Evolutionary conservation across 2,888 invertebrate species (phyloP), one percentile per base, ranked within the genome.

Genomic region (Julus scanicus): DNA sequence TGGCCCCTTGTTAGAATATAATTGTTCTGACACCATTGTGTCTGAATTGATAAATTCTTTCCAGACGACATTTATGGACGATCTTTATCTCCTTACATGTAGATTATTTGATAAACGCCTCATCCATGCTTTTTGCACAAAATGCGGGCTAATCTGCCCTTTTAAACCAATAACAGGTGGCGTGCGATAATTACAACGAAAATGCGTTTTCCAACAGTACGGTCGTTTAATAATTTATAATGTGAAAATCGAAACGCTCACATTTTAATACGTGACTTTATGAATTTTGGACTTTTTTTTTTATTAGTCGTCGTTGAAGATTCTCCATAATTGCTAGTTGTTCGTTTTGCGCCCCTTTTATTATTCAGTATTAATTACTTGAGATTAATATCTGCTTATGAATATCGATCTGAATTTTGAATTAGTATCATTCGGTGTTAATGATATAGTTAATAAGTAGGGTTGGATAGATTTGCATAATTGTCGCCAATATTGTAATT

Each of bases 81-180:
- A 17, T 17, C 3, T 9, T 9, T 20, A n/a, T 17, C n/a, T 5
- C 17, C 20, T 6, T 15, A n/a, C n/a, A 11, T 15, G 53, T 4
- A 53, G 53, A 53, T 15, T 2, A 11, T 11, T 53, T 11, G 13
- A 15, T 15, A 53, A 53, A 44, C 44, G 44, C 44, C 53, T 53
- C 48, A 5, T 48, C 6, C 48, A 5, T 5, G 9, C 9, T 48
- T 48, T 48, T 9, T 48, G 53, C 53, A 53, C 53, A 4, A 53
- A 53, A 53, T 53, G 53, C 11, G 15, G 53, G 15, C 63, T 80
- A 80, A 80, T 37, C 37, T 80, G 80, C 29, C 80, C 37, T 37
- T 80, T 80, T 80, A 80, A 80, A 80, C 80, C 80, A 80, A 80
- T 80, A 80, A 80, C 80, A 80, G 80, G 80, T 80, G 80, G 20